Percentiles rank a stretch among this genome's conserved stretches.
These are phyloP conservation scores for Heterodera schachtii DNA, from an alignment of 1,140 invertebrate genomes.

Conservation along the genomic window DNA sequence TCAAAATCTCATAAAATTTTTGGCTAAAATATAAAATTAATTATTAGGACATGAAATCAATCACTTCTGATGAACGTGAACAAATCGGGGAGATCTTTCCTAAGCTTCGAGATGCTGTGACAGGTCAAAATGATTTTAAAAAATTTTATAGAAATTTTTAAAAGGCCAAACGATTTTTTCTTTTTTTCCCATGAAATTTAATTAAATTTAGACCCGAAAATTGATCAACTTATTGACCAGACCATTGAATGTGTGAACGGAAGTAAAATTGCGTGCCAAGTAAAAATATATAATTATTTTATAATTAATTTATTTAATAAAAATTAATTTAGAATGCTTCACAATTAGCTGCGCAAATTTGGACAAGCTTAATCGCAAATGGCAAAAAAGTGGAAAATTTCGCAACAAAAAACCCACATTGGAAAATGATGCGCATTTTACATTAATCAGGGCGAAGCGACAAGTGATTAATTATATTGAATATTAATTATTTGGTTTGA, in stretches of 20 bases:
- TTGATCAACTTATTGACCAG: slow-evolving; percentile 1
- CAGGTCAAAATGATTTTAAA: not conserved
- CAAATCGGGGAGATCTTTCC: not conserved
- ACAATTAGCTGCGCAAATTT: not conserved
- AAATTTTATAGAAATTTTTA: not conserved
- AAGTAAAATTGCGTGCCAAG: not conserved
- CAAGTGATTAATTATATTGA: not conserved
- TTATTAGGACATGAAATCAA: not conserved
- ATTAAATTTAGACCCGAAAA: not conserved
- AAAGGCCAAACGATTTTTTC: no score
- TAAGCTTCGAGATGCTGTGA: not conserved
- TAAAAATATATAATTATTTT: not conserved
- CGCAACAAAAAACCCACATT: not conserved
- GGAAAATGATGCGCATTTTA: not conserved
- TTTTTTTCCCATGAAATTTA: no score
- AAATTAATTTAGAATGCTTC: not conserved
- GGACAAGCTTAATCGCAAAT: not conserved
- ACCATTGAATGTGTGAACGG: not conserved
- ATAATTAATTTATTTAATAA: not conserved
- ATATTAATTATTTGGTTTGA: no score
- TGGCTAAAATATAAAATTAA: not conserved
- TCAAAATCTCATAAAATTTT: no score
- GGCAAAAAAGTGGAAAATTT: no score
- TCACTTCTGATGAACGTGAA: not conserved
- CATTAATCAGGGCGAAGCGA: not conserved